Evolutionary conservation across 2,888 invertebrate genomes (phyloP).

Genomic region (Tenthredo mesomela): DNA sequence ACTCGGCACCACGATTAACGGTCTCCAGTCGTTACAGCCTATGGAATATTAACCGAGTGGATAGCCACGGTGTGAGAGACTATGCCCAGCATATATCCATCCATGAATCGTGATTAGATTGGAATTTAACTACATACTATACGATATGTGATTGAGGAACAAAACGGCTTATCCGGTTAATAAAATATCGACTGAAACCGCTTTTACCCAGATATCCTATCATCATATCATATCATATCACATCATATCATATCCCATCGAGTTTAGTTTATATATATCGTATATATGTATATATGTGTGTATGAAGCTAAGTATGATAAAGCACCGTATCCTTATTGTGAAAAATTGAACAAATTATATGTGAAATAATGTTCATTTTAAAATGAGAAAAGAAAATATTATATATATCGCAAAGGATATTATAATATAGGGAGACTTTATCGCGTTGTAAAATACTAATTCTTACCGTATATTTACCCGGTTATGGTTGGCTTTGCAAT

Average conservation of each 20-base stretch:
- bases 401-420: neutral
- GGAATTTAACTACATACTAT: slow-evolving; percentile 30
- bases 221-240: neutral
- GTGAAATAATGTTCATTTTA: neutral
- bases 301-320: neutral
- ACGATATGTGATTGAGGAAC: neutral
- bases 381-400: neutral
- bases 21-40: slow-evolving; percentile 31
- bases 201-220: neutral
- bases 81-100: slow-evolving; percentile 12
- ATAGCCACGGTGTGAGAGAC: neutral
- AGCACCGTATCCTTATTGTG: neutral
- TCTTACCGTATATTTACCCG: slow-evolving; percentile 14
- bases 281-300: no score
- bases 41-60: neutral
- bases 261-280: neutral
- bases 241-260: neutral
- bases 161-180: neutral
- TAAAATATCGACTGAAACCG: neutral
- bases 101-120: slow-evolving; percentile 40
- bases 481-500: neutral
- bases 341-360: neutral
- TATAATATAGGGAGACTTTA: neutral
- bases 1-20: slow-evolving; percentile 41
- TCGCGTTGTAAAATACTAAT: neutral